Evolutionary conservation across 2,888 invertebrate species (phyloP).

Genomic region (Minunthozetes semirufus): DNA sequence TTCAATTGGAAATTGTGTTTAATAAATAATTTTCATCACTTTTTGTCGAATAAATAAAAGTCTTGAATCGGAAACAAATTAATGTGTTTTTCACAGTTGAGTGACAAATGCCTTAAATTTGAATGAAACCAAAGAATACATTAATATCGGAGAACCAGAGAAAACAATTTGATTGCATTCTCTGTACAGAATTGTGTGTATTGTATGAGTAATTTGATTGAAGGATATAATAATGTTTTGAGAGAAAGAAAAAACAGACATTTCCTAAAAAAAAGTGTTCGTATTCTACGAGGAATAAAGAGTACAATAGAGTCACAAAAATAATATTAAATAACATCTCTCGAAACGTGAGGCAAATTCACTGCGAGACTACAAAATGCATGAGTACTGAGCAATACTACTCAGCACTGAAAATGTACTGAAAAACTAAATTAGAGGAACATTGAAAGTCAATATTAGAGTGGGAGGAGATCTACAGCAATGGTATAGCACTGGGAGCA

Average conservation of each 20-base stretch:
- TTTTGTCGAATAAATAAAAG: background rate
- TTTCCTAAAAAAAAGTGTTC: background rate
- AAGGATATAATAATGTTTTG: background rate
- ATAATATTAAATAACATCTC: slow-evolving; percentile 1
- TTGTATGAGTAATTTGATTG: background rate
- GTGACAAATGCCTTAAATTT: background rate
- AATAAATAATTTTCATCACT: background rate
- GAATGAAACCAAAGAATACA: background rate
- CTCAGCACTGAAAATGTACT: no score
- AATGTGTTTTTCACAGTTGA: background rate
- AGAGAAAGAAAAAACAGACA: background rate
- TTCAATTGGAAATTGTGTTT: background rate
- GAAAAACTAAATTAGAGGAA: slow-evolving; percentile 5
- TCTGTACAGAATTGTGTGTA: background rate
- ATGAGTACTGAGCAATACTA: no score
- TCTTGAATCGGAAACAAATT: background rate
- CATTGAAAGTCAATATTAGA: slow-evolving; percentile 16
- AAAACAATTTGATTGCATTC: no score
- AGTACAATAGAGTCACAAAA: background rate
- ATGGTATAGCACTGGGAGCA: background rate
- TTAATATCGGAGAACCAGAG: no score
- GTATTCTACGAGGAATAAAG: background rate
- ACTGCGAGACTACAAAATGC: background rate
- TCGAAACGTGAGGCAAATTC: background rate
- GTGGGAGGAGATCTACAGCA: slow-evolving; percentile 15